These are phyloP conservation scores for Spea hammondii DNA, from an alignment of 2,797 vertebrate species.

Conservation along the genomic window DNA sequence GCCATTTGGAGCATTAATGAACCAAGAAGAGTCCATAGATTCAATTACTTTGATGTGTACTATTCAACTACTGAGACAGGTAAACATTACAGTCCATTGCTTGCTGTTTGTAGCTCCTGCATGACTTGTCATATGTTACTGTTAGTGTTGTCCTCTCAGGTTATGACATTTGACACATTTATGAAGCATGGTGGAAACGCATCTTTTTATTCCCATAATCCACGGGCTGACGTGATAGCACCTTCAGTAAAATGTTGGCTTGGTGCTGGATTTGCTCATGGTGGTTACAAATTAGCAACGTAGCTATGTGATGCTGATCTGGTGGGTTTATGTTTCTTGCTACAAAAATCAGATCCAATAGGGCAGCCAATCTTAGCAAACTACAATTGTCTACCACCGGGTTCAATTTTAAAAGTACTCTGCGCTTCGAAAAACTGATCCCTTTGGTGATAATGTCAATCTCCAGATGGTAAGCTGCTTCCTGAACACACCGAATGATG, in stretches of 20 bases:
- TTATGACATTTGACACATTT: slow-evolving; percentile 4
- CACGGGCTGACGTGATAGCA: background rate
- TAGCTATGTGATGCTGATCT: background rate
- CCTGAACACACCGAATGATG: background rate
- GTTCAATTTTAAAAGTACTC: background rate
- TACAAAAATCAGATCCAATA: background rate
- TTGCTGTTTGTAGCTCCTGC: slow-evolving; percentile 2
- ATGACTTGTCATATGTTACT: background rate
- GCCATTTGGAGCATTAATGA: too few species aligned
- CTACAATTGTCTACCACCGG: background rate
- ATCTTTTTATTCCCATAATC: slow-evolving; percentile 9
- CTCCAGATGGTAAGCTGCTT: background rate
- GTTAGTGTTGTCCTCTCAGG: background rate
- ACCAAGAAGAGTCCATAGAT: too few species aligned
- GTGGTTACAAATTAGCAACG: background rate
- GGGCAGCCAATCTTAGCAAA: background rate
- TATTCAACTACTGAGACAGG: too few species aligned
- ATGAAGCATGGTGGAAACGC: background rate
- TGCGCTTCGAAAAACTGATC: background rate
- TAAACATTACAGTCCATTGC: background rate
- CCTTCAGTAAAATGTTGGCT: slow-evolving; percentile 1
- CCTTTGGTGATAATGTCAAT: background rate
- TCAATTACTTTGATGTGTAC: too few species aligned
- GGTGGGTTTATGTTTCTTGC: background rate
- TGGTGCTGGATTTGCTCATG: background rate